These are phyloP conservation scores for Oriolus oriolus DNA, from an alignment of 2,113 vertebrate genomes.

Conservation along the genomic window DNA sequence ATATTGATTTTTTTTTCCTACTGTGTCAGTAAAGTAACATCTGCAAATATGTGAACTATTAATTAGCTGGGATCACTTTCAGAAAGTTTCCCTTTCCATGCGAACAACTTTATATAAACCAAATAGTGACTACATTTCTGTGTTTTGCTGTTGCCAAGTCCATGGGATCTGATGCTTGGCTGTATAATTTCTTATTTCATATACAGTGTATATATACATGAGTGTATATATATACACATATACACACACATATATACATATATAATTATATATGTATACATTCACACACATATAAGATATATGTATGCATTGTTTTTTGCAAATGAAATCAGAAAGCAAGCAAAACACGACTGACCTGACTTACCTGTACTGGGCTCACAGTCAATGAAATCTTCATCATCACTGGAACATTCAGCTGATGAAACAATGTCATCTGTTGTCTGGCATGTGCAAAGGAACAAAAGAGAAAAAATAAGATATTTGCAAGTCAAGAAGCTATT, in stretches of 20 bases:
- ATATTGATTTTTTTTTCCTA: not conserved
- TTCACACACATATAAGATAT: slow-evolving; percentile 62
- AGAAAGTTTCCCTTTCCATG: not conserved
- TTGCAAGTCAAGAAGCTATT: not conserved
- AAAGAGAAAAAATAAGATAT: not conserved
- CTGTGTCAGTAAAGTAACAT: not conserved
- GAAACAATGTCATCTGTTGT: slow-evolving; percentile 96
- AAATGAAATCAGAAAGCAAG: slow-evolving; percentile 90
- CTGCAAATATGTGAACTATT: not conserved
- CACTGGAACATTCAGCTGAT: slow-evolving; percentile 96
- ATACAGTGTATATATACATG: slow-evolving; percentile 69
- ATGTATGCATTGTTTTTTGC: slow-evolving; percentile 80
- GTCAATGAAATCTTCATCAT: slow-evolving; percentile 97
- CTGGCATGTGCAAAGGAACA: slow-evolving; percentile 53
- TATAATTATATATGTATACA: slow-evolving; percentile 71
- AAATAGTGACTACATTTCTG: not conserved
- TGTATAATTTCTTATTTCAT: slow-evolving; percentile 54
- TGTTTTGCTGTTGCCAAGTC: slow-evolving; percentile 54
- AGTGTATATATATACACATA: slow-evolving; percentile 68
- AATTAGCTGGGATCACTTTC: not conserved
- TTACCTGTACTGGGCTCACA: slow-evolving; percentile 98
- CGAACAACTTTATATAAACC: not conserved
- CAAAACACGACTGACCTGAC: slow-evolving; percentile 92
- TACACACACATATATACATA: slow-evolving; percentile 70
- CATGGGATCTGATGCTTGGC: slow-evolving; percentile 93